Evolutionary conservation across 92 coral and sea anemone species (phyloP), one percentile per base, ranked within the genome.

Genomic region (Micromussa lordhowensis): DNA sequence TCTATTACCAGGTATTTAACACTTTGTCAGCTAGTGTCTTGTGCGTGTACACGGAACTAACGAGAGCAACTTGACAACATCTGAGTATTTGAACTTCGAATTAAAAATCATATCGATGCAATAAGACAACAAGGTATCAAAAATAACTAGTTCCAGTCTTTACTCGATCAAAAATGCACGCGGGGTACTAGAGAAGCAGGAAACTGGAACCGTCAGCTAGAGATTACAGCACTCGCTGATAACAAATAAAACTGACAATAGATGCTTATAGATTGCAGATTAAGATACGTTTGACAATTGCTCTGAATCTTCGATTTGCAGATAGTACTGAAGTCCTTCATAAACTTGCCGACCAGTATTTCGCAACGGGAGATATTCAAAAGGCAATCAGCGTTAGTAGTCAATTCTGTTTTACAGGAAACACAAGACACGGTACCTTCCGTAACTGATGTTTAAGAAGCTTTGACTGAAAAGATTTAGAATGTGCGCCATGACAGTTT

Each of bases 271-370:
- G 38, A 22, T n/a, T n/a, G n/a, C n/a, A n/a, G n/a, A n/a, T n/a
- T n/a, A n/a, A n/a, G n/a, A n/a, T n/a, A n/a, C n/a, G n/a, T 36
- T 35, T 5, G 6, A 5, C 2, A 63, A 34, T 68, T 48, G 28
- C 28, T 55, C 9, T 17, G 6, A 40, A 40, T 40, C 48, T 40
- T 40, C 6, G 0, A 40, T 40, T 77, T 51, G 2, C 59, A 89
- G 89, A 82, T 1, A 89, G 82, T 29, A 55, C 92, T 35, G 92
- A 89, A 53, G 89, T 80, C 66, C 89, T 84, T 38, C 92, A 84
- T 75, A 89, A 89, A 54, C 85, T 89, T 74, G 88, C 92, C 7
- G 63, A 61, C 53, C 66, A 80, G 12, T 57, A 55, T 58, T 89
- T 59, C 69, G 49, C 30, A 59, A 79, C n/a, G 16, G 81, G 77